A percentile compares a stretch with the other conserved stretches of the same genome.
phyloP scores from a whole-genome alignment of 2,113 vertebrate genomes.

The Phaetusa simplex region DNA sequence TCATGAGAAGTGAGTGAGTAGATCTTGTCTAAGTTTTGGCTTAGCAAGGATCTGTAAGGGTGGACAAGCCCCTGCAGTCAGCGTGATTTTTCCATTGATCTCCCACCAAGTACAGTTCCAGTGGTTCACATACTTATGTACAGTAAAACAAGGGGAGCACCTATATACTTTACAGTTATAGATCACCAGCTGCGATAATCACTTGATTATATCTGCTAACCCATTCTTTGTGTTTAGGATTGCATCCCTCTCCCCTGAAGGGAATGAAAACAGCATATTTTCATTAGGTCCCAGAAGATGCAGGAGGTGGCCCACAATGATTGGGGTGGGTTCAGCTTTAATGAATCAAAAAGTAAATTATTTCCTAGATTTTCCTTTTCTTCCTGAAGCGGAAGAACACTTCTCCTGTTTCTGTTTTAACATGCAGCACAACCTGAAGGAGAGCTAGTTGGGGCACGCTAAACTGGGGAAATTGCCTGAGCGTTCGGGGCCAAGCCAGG shows the following conservation, averaged over 20 bases:
- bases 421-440: fast-evolving
- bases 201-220: background rate
- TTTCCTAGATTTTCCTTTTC: background rate
- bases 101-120: background rate
- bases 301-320: background rate
- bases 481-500: background rate
- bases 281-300: background rate
- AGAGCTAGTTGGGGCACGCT: background rate
- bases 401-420: background rate
- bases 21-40: background rate
- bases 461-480: background rate
- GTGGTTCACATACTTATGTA: background rate
- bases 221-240: background rate
- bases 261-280: background rate
- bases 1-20: background rate
- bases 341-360: background rate
- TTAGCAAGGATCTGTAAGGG: background rate
- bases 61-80: background rate
- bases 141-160: background rate
- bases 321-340: background rate
- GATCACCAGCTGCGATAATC: background rate
- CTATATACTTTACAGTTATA: background rate
- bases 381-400: background rate
- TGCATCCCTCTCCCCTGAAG: background rate
- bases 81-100: background rate